A percentile compares a stretch with the other conserved stretches of the same genome.
These are phyloP conservation scores for Drosophila bocki DNA, from an alignment of 1,140 invertebrate species.

Conservation along the genomic window DNA sequence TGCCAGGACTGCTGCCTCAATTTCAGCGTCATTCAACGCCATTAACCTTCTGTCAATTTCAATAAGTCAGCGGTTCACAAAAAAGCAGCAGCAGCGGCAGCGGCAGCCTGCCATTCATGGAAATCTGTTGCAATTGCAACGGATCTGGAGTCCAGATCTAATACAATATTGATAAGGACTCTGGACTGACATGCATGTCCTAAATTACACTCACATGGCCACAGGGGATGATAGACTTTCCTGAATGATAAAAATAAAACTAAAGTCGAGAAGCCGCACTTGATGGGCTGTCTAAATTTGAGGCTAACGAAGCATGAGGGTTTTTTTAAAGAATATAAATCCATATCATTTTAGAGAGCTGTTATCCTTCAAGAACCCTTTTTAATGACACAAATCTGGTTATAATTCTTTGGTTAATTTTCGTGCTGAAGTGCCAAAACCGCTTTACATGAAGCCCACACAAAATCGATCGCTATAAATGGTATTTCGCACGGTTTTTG, in stretches of 20 bases:
- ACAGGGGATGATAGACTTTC: slow-evolving; percentile 31
- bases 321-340: neutral
- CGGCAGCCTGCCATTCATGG: slow-evolving; percentile 14
- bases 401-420: neutral
- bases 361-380: neutral
- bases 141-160: slow-evolving; percentile 33
- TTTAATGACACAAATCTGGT: neutral
- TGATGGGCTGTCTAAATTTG: slow-evolving; percentile 22
- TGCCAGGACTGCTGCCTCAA: slow-evolving; percentile 53
- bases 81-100: slow-evolving; percentile 5
- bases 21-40: slow-evolving; percentile 60
- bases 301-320: neutral
- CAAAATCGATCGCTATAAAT: slow-evolving; percentile 19
- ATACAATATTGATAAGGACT: slow-evolving; percentile 45
- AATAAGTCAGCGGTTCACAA: slow-evolving; percentile 63
- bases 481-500: slow-evolving; percentile 19
- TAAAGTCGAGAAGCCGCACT: slow-evolving; percentile 11
- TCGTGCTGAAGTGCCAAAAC: slow-evolving; percentile 29
- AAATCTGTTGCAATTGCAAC: slow-evolving; percentile 76
- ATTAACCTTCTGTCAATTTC: slow-evolving; percentile 84
- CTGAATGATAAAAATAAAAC: slow-evolving; percentile 7
- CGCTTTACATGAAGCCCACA: neutral
- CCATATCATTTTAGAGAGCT: neutral
- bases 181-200: slow-evolving; percentile 24
- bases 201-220: slow-evolving; percentile 23